phyloP scores from a whole-genome alignment of 2,797 vertebrate genomes.

The Paratrypauchen microcephalus region DNA sequence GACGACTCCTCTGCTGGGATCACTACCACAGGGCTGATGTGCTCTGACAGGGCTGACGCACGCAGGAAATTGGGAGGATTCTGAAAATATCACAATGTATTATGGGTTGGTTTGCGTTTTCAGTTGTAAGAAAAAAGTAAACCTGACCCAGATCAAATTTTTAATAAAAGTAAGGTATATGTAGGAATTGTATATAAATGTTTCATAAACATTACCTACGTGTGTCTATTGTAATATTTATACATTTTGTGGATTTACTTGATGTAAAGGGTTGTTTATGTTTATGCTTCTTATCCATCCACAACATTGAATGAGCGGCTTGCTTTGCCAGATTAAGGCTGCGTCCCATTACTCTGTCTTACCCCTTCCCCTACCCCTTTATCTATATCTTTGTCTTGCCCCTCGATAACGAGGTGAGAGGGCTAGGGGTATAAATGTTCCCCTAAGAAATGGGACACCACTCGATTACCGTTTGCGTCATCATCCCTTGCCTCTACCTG shows the following conservation, averaged over 20 bases:
- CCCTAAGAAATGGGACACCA: too few relatives aligned
- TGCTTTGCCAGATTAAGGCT: too few relatives aligned
- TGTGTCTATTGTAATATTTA: too few relatives aligned
- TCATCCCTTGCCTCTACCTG: too few relatives aligned
- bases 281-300: background rate
- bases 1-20: slow-evolving; percentile 92
- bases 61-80: slow-evolving; percentile 96
- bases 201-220: background rate
- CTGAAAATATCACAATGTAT: slow-evolving; percentile 63
- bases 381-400: too few relatives aligned
- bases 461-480: too few relatives aligned
- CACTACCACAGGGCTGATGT: slow-evolving; percentile 97
- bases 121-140: background rate
- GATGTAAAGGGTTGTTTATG: too few relatives aligned
- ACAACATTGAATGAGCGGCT: background rate
- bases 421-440: too few relatives aligned
- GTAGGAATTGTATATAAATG: background rate
- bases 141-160: background rate
- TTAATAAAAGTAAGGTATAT: background rate
- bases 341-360: too few relatives aligned
- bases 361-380: too few relatives aligned
- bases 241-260: too few relatives aligned
- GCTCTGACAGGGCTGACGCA: slow-evolving; percentile 93
- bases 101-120: background rate
- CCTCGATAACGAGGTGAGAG: too few relatives aligned